Base-by-base conservation (phyloP, 35 echinoderm and acorn worm species). In the Ptychodera flava region DNA sequence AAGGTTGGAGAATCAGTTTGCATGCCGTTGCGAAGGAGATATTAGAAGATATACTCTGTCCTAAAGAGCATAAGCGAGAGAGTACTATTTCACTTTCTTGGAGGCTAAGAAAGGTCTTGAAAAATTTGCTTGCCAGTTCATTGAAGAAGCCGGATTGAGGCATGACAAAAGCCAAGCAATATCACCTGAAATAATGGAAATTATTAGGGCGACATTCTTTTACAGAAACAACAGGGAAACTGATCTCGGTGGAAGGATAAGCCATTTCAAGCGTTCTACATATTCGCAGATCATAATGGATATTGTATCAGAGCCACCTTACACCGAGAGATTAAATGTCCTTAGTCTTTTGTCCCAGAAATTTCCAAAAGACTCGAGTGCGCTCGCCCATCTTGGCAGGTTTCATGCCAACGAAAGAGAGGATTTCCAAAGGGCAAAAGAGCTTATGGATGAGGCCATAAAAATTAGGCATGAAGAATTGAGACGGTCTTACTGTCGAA, bases 21-120 rank as follows among this genome's bases (percentile, higher is more conserved):
- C 83, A 90, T 85, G 52, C 79, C 28, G 83, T 90, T 15, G 89
- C 89, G n/a, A 78, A 82, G 30, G 89, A 90, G 36, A 90, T 90
- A 34, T 37, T 90, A 31, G 83, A 90, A 36, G 82, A 90, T 32
- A 34, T 90, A 15, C 77, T 90, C 1, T 31, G 80, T 10, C 33
- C 33, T 28, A 28, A 14, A 34, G 80, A 81, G 12, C 33, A 1
- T 1, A 81, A 32, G 33, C 14, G 12, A 1, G 0, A 1, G 0
- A 81, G 80, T 34, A 81, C n/a, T n/a, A 31, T 81, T 31, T 1
- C 15, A 16, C 35, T 15, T 81, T 34, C 15, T 1, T 14, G 1
- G 77, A 16, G 52, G 77, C 85, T 33, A 32, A 36, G 6, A 79
- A 16, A 52, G 29, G 34, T 0, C 79, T 83, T n/a, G 31, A 81